Conservation (phyloP, 2,888 invertebrate species). For the Microplitis deprimator region DNA sequence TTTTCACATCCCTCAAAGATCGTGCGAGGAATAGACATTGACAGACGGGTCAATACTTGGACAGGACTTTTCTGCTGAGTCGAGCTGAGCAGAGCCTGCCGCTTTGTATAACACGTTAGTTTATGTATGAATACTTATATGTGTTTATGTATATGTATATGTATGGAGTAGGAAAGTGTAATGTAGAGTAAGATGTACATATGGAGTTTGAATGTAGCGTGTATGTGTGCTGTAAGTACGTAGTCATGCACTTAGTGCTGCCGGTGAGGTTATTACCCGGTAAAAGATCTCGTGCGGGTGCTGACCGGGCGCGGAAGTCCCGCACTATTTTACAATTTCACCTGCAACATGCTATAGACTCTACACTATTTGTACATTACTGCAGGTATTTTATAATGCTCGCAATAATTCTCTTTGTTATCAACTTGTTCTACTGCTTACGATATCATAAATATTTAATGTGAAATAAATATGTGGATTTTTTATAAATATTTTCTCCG, state of each 20-base stretch:
- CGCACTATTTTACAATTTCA: slow-evolving; percentile 16
- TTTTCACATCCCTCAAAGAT: slow-evolving; percentile 3
- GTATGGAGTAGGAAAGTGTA: background rate
- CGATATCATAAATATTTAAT: background rate
- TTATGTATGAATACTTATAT: background rate
- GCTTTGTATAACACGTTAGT: background rate
- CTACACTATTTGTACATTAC: slow-evolving; percentile 16
- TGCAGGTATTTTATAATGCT: background rate
- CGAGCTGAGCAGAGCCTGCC: background rate
- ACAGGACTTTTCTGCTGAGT: slow-evolving; percentile 19
- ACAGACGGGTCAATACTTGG: slow-evolving; percentile 36
- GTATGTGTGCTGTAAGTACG: background rate
- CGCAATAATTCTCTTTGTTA: background rate
- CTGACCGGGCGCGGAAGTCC: slow-evolving; percentile 30
- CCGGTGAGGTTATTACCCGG: slow-evolving; percentile 39
- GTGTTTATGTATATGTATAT: background rate
- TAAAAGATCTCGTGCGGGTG: slow-evolving; percentile 39
- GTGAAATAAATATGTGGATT: background rate
- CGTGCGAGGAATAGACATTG: slow-evolving; percentile 3
- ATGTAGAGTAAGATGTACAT: too few species aligned
- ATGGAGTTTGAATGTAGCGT: too few species aligned
- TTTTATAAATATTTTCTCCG: background rate
- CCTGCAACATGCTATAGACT: slow-evolving; percentile 17
- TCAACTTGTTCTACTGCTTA: background rate
- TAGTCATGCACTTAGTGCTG: background rate